These are phyloP conservation scores for Euphydryas editha DNA, from an alignment of 2,888 invertebrate species.

Conservation along the genomic window DNA sequence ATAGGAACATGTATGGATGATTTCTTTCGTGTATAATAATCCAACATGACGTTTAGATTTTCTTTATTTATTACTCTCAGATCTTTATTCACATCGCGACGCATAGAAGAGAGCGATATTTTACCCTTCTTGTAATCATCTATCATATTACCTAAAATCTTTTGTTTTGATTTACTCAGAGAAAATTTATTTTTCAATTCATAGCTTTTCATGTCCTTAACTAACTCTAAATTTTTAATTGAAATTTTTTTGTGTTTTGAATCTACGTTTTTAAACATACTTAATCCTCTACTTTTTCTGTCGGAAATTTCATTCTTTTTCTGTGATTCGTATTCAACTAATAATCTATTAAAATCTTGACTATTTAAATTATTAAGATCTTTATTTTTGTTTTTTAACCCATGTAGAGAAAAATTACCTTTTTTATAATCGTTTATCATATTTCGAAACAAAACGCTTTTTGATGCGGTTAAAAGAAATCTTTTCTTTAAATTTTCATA, in stretches of 20 bases:
- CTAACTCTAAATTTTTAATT: conserved; percentile 17
- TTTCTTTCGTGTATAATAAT: conserved; percentile 38
- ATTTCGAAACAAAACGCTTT: conserved; percentile 47
- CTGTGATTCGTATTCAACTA: conserved; percentile 38
- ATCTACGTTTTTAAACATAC: conserved; percentile 3
- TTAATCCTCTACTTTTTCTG: conserved; percentile 9
- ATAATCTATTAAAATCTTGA: conserved; percentile 39
- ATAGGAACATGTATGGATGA: conserved; percentile 29
- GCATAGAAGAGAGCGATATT: conserved; percentile 38
- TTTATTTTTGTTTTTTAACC: conserved; percentile 28
- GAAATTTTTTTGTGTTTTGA: conserved; percentile 11
- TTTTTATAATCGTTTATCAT: conserved; percentile 51
- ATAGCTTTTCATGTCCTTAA: conserved; percentile 31
- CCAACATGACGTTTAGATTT: conserved; percentile 43
- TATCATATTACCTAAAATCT: conserved; percentile 49
- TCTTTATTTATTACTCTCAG: conserved; percentile 43
- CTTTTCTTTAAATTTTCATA: conserved; percentile 48
- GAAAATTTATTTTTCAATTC: conserved; percentile 45
- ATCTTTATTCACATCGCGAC: conserved; percentile 38
- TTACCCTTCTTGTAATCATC: conserved; percentile 49
- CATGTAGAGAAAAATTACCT: conserved; percentile 42
- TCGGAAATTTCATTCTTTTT: conserved; percentile 12
- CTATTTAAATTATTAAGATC: conserved; percentile 39
- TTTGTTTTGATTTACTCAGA: conserved; percentile 46
- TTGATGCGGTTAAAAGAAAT: conserved; percentile 46